Evolutionary conservation across 2,888 invertebrate species (phyloP).

Genomic region (Pyralis farinalis): DNA sequence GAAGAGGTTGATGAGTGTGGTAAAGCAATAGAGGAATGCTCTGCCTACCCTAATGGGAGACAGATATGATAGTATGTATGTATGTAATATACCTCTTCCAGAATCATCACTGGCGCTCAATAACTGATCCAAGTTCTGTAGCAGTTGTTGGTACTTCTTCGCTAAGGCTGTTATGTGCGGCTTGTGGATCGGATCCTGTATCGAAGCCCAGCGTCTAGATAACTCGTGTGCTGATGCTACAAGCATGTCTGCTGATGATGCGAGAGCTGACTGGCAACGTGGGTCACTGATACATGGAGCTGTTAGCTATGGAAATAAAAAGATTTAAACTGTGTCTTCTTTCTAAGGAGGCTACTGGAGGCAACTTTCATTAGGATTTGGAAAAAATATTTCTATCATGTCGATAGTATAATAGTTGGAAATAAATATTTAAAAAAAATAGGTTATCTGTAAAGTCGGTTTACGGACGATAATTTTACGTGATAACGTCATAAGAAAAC

Average conservation of each 20-base stretch:
- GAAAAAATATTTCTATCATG: too few species aligned
- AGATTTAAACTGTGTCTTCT: neutral
- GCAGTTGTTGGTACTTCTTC: constrained; percentile 21
- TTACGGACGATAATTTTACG: too few species aligned
- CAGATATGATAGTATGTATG: too few species aligned
- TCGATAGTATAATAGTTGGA: too few species aligned
- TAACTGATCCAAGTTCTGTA: constrained; percentile 24
- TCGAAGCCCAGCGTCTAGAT: constrained; percentile 8
- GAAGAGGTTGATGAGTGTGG: too few species aligned
- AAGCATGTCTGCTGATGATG: constrained; percentile 18
- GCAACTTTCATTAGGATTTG: too few species aligned
- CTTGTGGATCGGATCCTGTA: constrained; percentile 9
- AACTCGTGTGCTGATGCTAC: constrained; percentile 16
- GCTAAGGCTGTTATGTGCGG: constrained; percentile 14
- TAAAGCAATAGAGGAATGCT: too few species aligned
- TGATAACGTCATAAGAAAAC: too few species aligned
- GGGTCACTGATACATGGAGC: constrained; percentile 21
- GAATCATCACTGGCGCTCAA: constrained; percentile 21
- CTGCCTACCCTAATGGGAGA: too few species aligned
- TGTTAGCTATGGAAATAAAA: constrained; percentile 22
- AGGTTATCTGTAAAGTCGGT: too few species aligned
- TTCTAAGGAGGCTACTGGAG: too few species aligned
- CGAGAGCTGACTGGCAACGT: constrained; percentile 21
- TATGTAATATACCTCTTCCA: constrained; percentile 10
- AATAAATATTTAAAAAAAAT: too few species aligned